A percentile compares a stretch with the other conserved stretches of the same genome.
phyloP scores from a whole-genome alignment of 2,888 invertebrate species.

The Amphipoea lucens region DNA sequence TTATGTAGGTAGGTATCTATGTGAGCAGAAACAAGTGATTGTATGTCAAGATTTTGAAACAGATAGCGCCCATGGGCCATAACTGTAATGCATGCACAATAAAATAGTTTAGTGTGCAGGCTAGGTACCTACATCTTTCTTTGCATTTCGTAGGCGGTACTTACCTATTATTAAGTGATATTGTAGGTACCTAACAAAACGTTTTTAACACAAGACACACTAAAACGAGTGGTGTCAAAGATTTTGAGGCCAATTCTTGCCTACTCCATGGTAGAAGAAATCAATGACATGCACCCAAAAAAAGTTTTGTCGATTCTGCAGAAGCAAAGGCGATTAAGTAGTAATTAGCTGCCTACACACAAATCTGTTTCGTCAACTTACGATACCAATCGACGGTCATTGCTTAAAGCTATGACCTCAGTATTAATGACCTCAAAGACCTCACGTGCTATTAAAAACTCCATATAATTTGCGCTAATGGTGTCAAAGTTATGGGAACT shows the following conservation, averaged over 20 bases:
- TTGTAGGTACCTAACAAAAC: not conserved
- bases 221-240: not conserved
- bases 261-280: not conserved
- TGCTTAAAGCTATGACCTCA: conserved; percentile 48
- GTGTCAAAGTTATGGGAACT: conserved; percentile 56
- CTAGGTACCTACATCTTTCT: not conserved
- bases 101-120: not conserved
- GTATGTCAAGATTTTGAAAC: conserved; percentile 32
- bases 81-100: conserved; percentile 2
- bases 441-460: conserved; percentile 42
- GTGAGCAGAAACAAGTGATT: conserved; percentile 5
- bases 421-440: conserved; percentile 28
- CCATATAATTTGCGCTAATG: conserved; percentile 39
- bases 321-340: not conserved
- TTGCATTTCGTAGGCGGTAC: not conserved
- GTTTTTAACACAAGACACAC: not conserved
- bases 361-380: not conserved
- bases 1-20: not conserved
- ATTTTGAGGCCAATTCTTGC: not conserved
- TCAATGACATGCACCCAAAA: not conserved
- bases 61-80: conserved; percentile 9
- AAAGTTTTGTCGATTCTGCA: not conserved
- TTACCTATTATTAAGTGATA: not conserved
- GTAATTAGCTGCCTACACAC: not conserved
- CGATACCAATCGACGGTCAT: conserved; percentile 28